phyloP scores from a whole-genome alignment of 2,888 invertebrate species.

The Lasioglossum leucozonium region DNA sequence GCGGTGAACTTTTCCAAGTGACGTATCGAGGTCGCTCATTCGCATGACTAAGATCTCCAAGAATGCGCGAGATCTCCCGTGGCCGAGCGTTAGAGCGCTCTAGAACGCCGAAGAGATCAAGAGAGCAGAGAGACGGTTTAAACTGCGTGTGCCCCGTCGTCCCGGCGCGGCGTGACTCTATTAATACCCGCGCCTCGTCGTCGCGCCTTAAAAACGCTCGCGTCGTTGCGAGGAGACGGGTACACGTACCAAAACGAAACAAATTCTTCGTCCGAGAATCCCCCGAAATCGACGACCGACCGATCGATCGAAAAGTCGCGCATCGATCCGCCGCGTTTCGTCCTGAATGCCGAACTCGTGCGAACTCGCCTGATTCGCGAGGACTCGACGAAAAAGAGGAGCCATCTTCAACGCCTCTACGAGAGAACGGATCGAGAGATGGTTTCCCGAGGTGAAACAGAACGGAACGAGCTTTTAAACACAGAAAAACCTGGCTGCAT shows the following conservation, averaged over 20 bases:
- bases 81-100: constrained; percentile 62
- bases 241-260: too few species aligned
- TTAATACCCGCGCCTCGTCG: constrained; percentile 73
- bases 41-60: constrained; percentile 67
- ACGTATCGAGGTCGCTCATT: constrained; percentile 57
- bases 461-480: constrained; percentile 12
- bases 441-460: background rate
- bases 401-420: background rate
- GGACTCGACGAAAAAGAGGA: background rate
- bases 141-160: constrained; percentile 63
- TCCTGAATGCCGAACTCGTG: too few species aligned
- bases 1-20: constrained; percentile 39
- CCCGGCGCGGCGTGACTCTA: constrained; percentile 65
- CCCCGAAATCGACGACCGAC: background rate
- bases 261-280: too few species aligned
- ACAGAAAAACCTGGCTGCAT: constrained; percentile 2
- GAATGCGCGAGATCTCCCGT: constrained; percentile 68
- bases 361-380: too few species aligned
- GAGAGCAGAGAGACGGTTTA: constrained; percentile 64
- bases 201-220: constrained; percentile 65
- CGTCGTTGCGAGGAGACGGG: constrained; percentile 48
- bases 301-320: background rate
- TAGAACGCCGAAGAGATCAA: constrained; percentile 63
- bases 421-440: too few species aligned
- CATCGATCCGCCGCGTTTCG: background rate